Evolutionary conservation across 1,140 invertebrate species (phyloP), one percentile per base, ranked within the genome.

Genomic region (Nomia melanderi): DNA sequence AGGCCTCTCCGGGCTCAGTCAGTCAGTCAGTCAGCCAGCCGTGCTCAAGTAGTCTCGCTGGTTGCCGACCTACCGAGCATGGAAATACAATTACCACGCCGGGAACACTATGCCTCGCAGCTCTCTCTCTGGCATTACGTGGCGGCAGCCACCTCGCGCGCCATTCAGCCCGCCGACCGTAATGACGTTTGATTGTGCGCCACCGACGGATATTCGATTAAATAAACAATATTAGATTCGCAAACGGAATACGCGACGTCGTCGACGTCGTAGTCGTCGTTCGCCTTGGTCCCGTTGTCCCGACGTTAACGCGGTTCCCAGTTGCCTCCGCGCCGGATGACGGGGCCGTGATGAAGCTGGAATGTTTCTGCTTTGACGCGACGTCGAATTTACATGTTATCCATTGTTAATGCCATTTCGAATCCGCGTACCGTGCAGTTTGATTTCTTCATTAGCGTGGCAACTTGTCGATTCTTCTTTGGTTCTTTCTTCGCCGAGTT

Each of bases 181-280:
- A 90, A 91, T 90, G 89, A 88, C 81, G 89, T 89, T 84, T 90
- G 85, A 91, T 91, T 91, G 88, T 90, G 86, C 89, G 88, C 89
- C 78, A 84, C 88, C 87, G 74, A 79, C 82, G 88, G 88, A 90
- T 91, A 91, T 91, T 91, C 82, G 85, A 89, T 90, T 91, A 90
- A 91, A 90, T 85, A 91, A 91, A 91, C 87, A 89, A 90, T 87
- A 90, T 91, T 90, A 89, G 84, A 88, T 86, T 84, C 79, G 75
- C 75, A 88, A 90, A 88, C 89, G 82, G 79, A 76, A 54, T 71
- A 71, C 75, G 73, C 53, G 54, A 76, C 17, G 33, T 57, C 64
- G 64, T 9, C 23, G 31, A 57, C 63, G 64, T 8, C 17, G 60
- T 33, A 29, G 36, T 59, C 29, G 31, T 56, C 63, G 53, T 2